Evolutionary conservation across 2,113 vertebrate genomes (phyloP).

Genomic region (Xenopus laevis): DNA sequence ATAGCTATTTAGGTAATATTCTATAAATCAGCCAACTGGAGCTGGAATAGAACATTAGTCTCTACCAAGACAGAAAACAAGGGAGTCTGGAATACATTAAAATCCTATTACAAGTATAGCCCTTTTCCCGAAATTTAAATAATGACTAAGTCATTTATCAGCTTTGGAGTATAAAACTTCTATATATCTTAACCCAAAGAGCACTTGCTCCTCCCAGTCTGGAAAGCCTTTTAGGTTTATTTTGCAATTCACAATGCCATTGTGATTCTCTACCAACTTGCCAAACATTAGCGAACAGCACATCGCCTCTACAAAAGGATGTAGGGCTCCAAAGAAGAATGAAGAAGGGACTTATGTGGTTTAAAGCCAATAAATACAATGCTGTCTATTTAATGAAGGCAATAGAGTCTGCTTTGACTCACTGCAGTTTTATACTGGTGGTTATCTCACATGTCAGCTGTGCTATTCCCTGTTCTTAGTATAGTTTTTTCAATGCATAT

Average conservation of each 20-base stretch:
- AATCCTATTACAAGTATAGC: slow-evolving; percentile 69
- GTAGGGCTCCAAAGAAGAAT: not conserved
- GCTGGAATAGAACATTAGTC: slow-evolving; percentile 63
- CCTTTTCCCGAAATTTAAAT: slow-evolving; percentile 66
- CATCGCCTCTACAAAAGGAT: not conserved
- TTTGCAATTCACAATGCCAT: slow-evolving; percentile 22
- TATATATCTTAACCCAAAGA: slow-evolving; percentile 30
- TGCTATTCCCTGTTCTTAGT: too few relatives aligned
- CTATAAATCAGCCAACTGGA: slow-evolving; percentile 64
- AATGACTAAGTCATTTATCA: slow-evolving; percentile 72
- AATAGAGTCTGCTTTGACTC: not conserved
- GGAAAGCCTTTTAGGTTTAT: slow-evolving; percentile 24
- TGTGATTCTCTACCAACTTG: not conserved
- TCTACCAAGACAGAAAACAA: slow-evolving; percentile 74
- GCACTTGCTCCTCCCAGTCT: slow-evolving; percentile 28
- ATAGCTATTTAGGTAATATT: slow-evolving; percentile 78
- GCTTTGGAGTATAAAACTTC: slow-evolving; percentile 54
- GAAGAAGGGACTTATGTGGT: slow-evolving; percentile 20
- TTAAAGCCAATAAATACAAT: slow-evolving; percentile 29
- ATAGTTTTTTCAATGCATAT: too few relatives aligned
- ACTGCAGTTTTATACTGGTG: too few relatives aligned
- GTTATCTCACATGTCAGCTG: too few relatives aligned
- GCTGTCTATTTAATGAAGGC: slow-evolving; percentile 2
- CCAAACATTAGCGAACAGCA: slow-evolving; percentile 1
- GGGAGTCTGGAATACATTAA: slow-evolving; percentile 80